Conservation (phyloP, 2,888 invertebrate genomes). For the Acleris emargana region DNA sequence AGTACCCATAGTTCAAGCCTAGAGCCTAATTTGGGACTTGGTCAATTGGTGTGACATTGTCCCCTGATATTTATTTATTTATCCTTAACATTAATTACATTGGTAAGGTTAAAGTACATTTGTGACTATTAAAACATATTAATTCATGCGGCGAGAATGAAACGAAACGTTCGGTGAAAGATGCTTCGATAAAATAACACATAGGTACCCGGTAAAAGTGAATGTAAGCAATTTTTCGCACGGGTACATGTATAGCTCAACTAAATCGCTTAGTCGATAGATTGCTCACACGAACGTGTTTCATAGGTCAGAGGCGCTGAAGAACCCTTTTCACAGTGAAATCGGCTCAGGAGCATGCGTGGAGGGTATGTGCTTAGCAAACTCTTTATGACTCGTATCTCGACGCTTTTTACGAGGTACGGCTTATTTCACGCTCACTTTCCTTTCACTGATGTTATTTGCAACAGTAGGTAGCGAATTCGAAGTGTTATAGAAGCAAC, state of each 20-base stretch:
- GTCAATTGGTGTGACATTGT: too few relatives aligned
- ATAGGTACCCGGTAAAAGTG: slow-evolving; percentile 5
- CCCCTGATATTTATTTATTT: too few relatives aligned
- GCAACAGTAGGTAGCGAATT: background rate
- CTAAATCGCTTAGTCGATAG: slow-evolving; percentile 51
- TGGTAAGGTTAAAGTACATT: too few relatives aligned
- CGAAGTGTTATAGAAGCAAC: too few relatives aligned
- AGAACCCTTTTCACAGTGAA: slow-evolving; percentile 48
- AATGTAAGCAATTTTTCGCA: slow-evolving; percentile 26
- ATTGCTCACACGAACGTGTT: slow-evolving; percentile 50
- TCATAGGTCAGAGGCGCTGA: slow-evolving; percentile 21
- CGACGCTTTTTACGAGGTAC: slow-evolving; percentile 41
- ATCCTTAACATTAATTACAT: too few relatives aligned
- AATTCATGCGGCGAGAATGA: too few relatives aligned
- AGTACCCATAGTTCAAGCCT: too few relatives aligned
- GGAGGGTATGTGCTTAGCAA: slow-evolving; percentile 44
- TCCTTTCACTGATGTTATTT: slow-evolving; percentile 5
- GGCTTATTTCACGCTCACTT: slow-evolving; percentile 20
- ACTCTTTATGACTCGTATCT: slow-evolving; percentile 47
- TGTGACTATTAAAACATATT: too few relatives aligned
- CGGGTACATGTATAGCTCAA: slow-evolving; percentile 31
- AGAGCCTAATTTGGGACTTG: too few relatives aligned
- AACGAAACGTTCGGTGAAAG: too few relatives aligned
- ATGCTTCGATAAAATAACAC: too few relatives aligned
- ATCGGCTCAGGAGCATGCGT: slow-evolving; percentile 43